phyloP scores from a whole-genome alignment of 1,140 invertebrate species.

The Drosophila lacteicornis region DNA sequence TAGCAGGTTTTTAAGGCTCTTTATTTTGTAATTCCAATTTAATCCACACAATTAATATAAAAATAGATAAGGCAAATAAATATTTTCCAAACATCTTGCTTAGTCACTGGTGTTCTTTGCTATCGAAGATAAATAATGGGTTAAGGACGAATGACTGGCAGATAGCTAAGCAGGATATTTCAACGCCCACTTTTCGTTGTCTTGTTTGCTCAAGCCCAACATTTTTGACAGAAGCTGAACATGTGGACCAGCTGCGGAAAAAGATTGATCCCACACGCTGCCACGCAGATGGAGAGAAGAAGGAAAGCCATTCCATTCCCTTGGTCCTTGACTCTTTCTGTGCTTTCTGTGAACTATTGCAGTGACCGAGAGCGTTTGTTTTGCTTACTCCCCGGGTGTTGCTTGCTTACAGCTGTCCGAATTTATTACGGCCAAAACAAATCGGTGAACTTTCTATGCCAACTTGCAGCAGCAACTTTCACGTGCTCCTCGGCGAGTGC shows the following conservation, averaged over 20 bases:
- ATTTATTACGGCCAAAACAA: slow-evolving; percentile 69
- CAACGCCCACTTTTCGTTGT: slow-evolving; percentile 42
- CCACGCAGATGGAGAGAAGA: slow-evolving; percentile 11
- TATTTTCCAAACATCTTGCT: neutral
- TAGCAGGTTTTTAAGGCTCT: too few relatives aligned
- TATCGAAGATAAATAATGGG: slow-evolving; percentile 11
- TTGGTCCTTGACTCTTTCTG: slow-evolving; percentile 53
- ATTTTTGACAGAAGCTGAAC: slow-evolving; percentile 71
- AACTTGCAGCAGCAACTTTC: slow-evolving; percentile 59
- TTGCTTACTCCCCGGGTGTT: slow-evolving; percentile 78
- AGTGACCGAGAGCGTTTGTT: slow-evolving; percentile 65
- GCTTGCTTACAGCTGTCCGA: slow-evolving; percentile 75
- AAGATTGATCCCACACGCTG: slow-evolving; percentile 65
- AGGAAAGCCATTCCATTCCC: slow-evolving; percentile 41
- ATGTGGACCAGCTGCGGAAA: slow-evolving; percentile 61
- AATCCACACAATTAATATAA: neutral
- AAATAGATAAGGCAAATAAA: neutral
- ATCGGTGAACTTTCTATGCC: slow-evolving; percentile 60
- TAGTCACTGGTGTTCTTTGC: neutral
- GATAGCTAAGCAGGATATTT: slow-evolving; percentile 17
- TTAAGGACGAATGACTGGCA: slow-evolving; percentile 16
- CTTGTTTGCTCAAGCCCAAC: slow-evolving; percentile 39
- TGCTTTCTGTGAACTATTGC: slow-evolving; percentile 52
- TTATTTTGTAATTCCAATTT: too few relatives aligned
- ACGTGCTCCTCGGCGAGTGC: slow-evolving; percentile 17